Base-by-base conservation (phyloP, 1,140 invertebrate genomes). In the Oreohelix idahoensis region DNA sequence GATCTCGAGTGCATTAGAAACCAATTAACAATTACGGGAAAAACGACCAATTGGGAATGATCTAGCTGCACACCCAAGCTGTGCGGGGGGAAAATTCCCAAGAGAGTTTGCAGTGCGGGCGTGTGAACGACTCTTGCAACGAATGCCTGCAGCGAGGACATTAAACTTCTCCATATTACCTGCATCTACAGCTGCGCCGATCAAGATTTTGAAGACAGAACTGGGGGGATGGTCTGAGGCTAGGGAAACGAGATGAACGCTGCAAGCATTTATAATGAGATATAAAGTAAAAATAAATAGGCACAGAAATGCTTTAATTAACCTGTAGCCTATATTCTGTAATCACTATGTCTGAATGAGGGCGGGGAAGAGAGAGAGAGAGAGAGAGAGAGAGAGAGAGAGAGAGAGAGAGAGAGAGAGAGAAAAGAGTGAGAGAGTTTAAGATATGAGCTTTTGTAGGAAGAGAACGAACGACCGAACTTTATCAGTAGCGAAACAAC, bases 161-260 rank as follows among this genome's bases (percentile, higher is more conserved):
- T 66, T 32, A 66, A 66, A 66, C 63, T 66, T 58, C n/a, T n/a
- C 53, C 53, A n/a, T 58, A 58, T 66, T 66, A 66, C 63, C 63
- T 66, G 63, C 2, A 32, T 66, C n/a, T 35, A 66, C 63, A 66
- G n/a, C 63, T 66, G 63, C 29, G 63, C 4, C 32, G n/a, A 66
- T 66, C 53, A 66, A 32, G n/a, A 66, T 66, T 66, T 8, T 4
- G 29, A 32, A 29, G n/a, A 66, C 26, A n/a, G 53, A 66, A 2
- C 63, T 32, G 5, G 51, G 51, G 51, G 20, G 63, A 58, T 58
- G 1, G 26, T 58, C 2, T n/a, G 53, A 10, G 20, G 26, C 8
- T 58, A 23, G 23, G 53, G 20, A 58, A 20, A 58, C 23, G 23
- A 26, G 51, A 58, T 5, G 63, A 66, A 66, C 23, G 63, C n/a